These are phyloP conservation scores for Okamejei kenojei DNA, from an alignment of 2,797 vertebrate species.

Conservation along the genomic window DNA sequence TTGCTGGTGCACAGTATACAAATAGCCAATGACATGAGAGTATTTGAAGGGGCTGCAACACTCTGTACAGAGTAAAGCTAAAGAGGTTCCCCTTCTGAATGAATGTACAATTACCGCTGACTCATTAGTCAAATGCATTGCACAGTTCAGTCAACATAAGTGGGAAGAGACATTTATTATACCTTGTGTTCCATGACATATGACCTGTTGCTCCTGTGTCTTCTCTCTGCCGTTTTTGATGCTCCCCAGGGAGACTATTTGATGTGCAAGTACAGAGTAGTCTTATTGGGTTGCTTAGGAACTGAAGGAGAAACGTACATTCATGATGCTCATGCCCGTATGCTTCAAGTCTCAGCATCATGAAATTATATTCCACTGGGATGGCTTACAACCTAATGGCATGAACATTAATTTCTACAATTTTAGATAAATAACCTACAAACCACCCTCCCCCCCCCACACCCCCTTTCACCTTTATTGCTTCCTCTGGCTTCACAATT, in stretches of 20 bases:
- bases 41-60: background rate
- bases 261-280: background rate
- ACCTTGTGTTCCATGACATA: background rate
- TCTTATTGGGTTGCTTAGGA: background rate
- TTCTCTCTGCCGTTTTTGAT: background rate
- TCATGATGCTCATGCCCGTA: too few relatives aligned
- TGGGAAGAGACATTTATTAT: background rate
- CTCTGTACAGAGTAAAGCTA: background rate
- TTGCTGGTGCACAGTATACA: background rate
- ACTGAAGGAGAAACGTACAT: background rate
- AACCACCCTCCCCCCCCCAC: too few relatives aligned
- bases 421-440: too few relatives aligned
- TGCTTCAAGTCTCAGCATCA: background rate
- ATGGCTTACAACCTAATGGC: too few relatives aligned
- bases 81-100: background rate
- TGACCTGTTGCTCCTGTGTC: background rate
- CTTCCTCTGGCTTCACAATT: too few relatives aligned
- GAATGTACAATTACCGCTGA: background rate
- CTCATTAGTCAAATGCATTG: background rate
- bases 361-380: background rate
- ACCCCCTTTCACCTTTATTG: too few relatives aligned
- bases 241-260: background rate
- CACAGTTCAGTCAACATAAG: background rate
- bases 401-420: too few relatives aligned
- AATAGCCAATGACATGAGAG: background rate